A percentile compares a stretch with the other conserved stretches of the same genome.
phyloP scores from a whole-genome alignment of 35 echinoderm and acorn worm genomes.

The Ophiothrix spiculata region DNA sequence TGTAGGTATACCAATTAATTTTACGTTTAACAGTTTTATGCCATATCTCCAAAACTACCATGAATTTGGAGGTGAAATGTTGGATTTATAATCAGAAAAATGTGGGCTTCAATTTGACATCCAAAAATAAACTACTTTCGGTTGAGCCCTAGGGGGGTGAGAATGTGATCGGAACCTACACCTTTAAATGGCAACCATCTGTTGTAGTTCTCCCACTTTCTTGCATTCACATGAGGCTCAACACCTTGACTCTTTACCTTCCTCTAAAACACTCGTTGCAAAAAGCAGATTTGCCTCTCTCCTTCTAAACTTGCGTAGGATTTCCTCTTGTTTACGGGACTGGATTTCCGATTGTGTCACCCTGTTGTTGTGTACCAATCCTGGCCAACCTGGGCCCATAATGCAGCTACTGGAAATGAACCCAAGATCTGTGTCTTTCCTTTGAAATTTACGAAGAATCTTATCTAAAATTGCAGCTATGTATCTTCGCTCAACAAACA shows the following conservation, averaged over 20 bases:
- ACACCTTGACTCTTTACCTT: conserved; percentile 63
- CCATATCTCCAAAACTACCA: too few relatives aligned
- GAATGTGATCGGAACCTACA: too few relatives aligned
- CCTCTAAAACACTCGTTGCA: conserved; percentile 88
- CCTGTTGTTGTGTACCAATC: conserved; percentile 10
- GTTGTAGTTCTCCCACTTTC: too few relatives aligned
- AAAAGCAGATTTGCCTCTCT: conserved; percentile 85
- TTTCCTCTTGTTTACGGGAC: conserved; percentile 80
- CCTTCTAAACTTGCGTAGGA: conserved; percentile 78
- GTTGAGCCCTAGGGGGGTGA: too few relatives aligned
- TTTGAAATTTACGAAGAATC: conserved; percentile 67
- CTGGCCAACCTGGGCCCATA: conserved; percentile 48
- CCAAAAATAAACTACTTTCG: too few relatives aligned
- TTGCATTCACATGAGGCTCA: too few relatives aligned
- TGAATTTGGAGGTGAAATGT: too few relatives aligned
- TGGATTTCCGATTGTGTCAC: conserved; percentile 45
- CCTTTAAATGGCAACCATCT: too few relatives aligned
- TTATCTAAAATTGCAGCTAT: conserved; percentile 67
- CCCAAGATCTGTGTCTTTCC: conserved; percentile 41
- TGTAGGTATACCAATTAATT: too few relatives aligned
- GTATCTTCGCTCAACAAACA: conserved; percentile 78
- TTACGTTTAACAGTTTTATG: too few relatives aligned
- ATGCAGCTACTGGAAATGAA: conserved; percentile 72
- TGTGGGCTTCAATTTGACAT: too few relatives aligned
- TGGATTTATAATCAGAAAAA: too few relatives aligned